phyloP scores from a whole-genome alignment of 2,797 vertebrate species.

The Anableps anableps region DNA sequence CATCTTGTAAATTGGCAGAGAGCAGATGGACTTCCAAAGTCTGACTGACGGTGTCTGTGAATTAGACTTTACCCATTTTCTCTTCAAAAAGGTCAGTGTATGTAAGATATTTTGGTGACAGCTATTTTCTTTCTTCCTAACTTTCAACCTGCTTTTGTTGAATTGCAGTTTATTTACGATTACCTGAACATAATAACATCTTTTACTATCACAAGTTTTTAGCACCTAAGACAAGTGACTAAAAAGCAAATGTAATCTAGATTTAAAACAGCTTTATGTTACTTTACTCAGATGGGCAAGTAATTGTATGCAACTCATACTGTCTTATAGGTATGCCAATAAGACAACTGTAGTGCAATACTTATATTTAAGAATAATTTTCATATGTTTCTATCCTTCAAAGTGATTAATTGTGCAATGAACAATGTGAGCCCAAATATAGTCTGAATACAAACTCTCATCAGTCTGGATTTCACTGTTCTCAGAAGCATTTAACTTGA shows the following conservation, averaged over 20 bases:
- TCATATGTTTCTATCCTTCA: background rate
- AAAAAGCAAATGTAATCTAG: background rate
- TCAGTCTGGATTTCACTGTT: slow-evolving; percentile 14
- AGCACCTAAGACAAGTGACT: background rate
- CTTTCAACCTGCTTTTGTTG: background rate
- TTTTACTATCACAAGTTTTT: background rate
- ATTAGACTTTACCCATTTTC: slow-evolving; percentile 23
- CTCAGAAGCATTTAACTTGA: slow-evolving; percentile 1
- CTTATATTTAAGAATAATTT: background rate
- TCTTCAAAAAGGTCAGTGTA: slow-evolving; percentile 19
- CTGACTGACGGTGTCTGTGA: slow-evolving; percentile 38
- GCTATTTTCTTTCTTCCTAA: background rate
- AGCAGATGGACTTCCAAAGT: slow-evolving; percentile 25
- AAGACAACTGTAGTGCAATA: too few relatives aligned
- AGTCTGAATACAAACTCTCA: slow-evolving; percentile 18
- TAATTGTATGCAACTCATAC: background rate
- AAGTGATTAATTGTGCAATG: slow-evolving; percentile 5
- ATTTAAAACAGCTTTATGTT: background rate
- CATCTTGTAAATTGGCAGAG: slow-evolving; percentile 39
- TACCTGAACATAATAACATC: background rate
- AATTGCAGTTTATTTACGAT: background rate
- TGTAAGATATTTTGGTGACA: slow-evolving; percentile 4
- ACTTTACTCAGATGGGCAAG: background rate
- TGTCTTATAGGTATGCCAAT: background rate
- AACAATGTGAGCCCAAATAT: background rate